Evolutionary conservation across 1,140 invertebrate species (phyloP).

Genomic region (Drosophila bifasciata): DNA sequence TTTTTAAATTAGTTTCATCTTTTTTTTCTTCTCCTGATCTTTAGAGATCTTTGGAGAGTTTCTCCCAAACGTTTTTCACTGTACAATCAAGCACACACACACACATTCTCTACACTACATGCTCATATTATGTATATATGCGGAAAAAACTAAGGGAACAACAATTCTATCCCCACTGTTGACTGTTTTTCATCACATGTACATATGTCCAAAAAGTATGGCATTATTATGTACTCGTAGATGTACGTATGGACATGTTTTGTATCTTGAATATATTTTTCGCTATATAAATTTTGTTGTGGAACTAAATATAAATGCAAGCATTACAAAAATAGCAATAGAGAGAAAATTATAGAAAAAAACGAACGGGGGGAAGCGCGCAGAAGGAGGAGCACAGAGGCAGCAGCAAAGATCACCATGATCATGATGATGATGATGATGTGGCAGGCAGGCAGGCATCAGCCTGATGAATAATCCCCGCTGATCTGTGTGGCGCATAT

Average conservation of each 20-base stretch:
- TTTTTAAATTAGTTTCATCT: conserved; percentile 27
- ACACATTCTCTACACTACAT: neutral
- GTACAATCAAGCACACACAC: conserved; percentile 29
- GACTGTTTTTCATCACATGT: conserved; percentile 36
- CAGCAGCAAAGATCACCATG: conserved; percentile 50
- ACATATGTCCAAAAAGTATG: conserved; percentile 57
- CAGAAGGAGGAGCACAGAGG: conserved; percentile 15
- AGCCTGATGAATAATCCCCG: conserved; percentile 72
- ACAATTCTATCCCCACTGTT: conserved; percentile 52
- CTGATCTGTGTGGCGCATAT: conserved; percentile 31
- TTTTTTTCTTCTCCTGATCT: conserved; percentile 39
- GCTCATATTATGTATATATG: neutral
- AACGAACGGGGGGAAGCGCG: conserved; percentile 28
- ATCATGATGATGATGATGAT: conserved; percentile 48
- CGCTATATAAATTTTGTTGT: conserved; percentile 61
- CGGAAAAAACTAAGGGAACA: conserved; percentile 36
- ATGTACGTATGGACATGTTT: conserved; percentile 18
- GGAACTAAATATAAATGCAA: conserved; percentile 78
- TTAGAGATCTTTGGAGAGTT: conserved; percentile 20
- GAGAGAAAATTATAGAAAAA: conserved; percentile 47
- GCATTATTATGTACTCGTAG: conserved; percentile 1
- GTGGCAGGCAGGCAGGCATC: conserved; percentile 22
- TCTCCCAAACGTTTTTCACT: conserved; percentile 31
- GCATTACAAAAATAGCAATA: conserved; percentile 74
- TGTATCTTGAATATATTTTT: conserved; percentile 57